A percentile compares a stretch with the other conserved stretches of the same genome.
Conservation (phyloP, 2,888 invertebrate species). For the Thera obeliscata region DNA sequence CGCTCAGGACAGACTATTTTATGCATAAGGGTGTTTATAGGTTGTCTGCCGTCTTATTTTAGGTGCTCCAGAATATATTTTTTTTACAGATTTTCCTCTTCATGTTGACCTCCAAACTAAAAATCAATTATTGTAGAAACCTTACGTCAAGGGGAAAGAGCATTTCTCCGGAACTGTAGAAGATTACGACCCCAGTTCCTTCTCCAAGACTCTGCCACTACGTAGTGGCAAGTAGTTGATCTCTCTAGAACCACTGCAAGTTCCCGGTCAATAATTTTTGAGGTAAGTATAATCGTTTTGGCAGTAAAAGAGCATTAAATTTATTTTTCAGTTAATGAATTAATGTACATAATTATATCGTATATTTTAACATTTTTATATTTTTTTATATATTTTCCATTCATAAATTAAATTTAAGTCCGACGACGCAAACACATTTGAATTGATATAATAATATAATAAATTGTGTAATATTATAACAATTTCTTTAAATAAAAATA, state of each 20-base stretch:
- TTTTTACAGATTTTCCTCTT: neutral
- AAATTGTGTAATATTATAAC: neutral
- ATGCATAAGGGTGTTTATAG: neutral
- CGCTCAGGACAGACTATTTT: too few relatives aligned
- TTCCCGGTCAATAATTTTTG: too few relatives aligned
- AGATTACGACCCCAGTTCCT: neutral
- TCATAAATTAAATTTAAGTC: neutral
- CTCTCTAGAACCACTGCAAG: neutral
- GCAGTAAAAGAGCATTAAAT: too few relatives aligned
- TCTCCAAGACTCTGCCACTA: neutral
- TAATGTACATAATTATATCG: too few relatives aligned
- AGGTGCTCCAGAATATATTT: neutral
- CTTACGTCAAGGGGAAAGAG: neutral
- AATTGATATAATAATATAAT: neutral
- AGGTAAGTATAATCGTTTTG: too few relatives aligned
- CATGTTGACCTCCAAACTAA: neutral
- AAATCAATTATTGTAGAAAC: neutral
- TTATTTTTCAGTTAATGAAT: too few relatives aligned
- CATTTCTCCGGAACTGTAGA: neutral
- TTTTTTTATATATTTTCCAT: neutral
- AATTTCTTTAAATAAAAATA: neutral
- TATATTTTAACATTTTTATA: too few relatives aligned
- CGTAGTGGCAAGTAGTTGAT: neutral
- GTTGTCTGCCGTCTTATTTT: neutral
- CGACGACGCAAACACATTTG: neutral